A percentile compares a stretch with the other conserved stretches of the same genome.
phyloP scores from a whole-genome alignment of 2,888 invertebrate genomes.

The Luperina testacea region DNA sequence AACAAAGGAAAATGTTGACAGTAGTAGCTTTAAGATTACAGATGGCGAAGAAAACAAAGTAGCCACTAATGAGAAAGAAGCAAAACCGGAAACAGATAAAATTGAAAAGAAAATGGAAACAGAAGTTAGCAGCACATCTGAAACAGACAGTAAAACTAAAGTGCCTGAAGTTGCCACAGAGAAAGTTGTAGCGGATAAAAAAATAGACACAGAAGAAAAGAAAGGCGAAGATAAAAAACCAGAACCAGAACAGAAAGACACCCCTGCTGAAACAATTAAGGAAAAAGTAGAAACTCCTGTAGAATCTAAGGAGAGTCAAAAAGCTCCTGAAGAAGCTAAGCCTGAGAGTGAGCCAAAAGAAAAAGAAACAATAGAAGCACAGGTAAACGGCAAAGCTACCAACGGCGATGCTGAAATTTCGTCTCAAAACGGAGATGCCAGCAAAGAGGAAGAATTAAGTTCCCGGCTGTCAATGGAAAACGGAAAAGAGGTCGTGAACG shows the following conservation, averaged over 20 bases:
- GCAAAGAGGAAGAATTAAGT: conserved; percentile 79
- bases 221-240: conserved; percentile 46
- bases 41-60: conserved; percentile 53
- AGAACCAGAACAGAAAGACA: conserved; percentile 46
- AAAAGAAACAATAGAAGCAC: conserved; percentile 75
- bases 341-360: conserved; percentile 72
- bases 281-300: conserved; percentile 58
- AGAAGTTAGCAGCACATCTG: conserved; percentile 50
- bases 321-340: conserved; percentile 64
- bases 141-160: conserved; percentile 61
- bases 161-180: conserved; percentile 53
- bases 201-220: conserved; percentile 48
- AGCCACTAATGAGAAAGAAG: conserved; percentile 40
- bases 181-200: conserved; percentile 44
- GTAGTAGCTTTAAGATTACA: conserved; percentile 57
- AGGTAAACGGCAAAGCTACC: conserved; percentile 82
- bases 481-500: conserved; percentile 77
- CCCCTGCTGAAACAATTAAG: conserved; percentile 41
- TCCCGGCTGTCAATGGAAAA: conserved; percentile 83
- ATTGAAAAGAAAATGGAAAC: conserved; percentile 58
- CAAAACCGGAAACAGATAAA: conserved; percentile 43
- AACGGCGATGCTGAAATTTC: conserved; percentile 77
- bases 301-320: conserved; percentile 60
- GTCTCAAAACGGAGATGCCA: conserved; percentile 80
- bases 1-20: conserved; percentile 61